Conservation (phyloP, 2,113 vertebrate genomes). For the Eira barbara region DNA sequence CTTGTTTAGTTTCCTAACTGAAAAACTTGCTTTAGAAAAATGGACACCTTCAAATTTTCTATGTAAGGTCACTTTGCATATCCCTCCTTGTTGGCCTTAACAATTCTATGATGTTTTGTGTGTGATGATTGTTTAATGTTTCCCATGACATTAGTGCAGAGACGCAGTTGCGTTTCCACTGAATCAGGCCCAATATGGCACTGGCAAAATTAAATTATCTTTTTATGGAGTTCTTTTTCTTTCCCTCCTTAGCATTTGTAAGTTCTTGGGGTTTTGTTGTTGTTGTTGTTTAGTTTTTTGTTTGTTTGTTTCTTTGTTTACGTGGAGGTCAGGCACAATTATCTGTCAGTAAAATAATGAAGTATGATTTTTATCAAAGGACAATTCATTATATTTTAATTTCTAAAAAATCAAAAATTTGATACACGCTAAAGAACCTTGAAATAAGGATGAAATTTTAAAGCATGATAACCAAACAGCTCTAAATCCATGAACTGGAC, state of each 20-base stretch:
- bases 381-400: background rate
- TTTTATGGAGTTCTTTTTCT: background rate
- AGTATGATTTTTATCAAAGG: background rate
- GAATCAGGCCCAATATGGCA: background rate
- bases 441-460: background rate
- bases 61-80: background rate
- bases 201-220: background rate
- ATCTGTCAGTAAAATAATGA: background rate
- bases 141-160: background rate
- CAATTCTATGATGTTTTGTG: background rate
- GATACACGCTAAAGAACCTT: background rate
- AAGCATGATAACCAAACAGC: background rate
- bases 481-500: background rate
- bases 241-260: background rate
- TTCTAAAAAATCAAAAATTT: background rate
- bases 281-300: background rate
- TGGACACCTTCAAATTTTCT: background rate
- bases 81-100: background rate
- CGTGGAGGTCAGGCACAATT: background rate
- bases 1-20: background rate
- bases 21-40: background rate
- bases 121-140: background rate
- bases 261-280: background rate
- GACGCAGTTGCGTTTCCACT: background rate
- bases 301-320: background rate